Conservation (phyloP, 2,113 vertebrate species). For the Anolis carolinensis region DNA sequence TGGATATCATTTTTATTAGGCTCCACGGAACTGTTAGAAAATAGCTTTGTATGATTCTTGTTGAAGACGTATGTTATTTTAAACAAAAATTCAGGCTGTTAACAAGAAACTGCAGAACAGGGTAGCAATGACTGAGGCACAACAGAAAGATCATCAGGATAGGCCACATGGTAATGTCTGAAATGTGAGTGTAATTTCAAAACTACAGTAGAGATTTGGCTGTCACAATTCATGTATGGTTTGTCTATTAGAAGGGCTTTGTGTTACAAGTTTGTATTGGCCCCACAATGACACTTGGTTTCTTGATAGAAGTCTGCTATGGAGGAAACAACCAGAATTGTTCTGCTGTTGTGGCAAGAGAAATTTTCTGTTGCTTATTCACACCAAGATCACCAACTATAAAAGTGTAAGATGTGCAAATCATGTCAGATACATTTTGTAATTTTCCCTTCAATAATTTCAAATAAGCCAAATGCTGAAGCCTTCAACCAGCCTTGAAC, state of each 20-base stretch:
- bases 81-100: background rate
- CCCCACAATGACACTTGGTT: background rate
- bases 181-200: background rate
- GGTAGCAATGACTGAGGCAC: too few relatives aligned
- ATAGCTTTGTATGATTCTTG: background rate
- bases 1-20: background rate
- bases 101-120: background rate
- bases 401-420: background rate
- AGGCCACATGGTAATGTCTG: background rate
- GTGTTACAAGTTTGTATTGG: background rate
- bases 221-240: background rate
- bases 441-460: slow-evolving; percentile 25
- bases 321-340: background rate
- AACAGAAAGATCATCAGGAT: background rate
- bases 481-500: background rate
- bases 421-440: slow-evolving; percentile 16
- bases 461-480: slow-evolving; percentile 1
- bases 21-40: background rate
- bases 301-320: background rate
- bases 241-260: background rate
- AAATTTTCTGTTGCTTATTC: background rate
- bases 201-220: background rate
- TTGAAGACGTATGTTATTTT: background rate
- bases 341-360: background rate
- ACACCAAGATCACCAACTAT: background rate